phyloP scores from a whole-genome alignment of 2,797 vertebrate genomes.

The Crocidura indochinensis region DNA sequence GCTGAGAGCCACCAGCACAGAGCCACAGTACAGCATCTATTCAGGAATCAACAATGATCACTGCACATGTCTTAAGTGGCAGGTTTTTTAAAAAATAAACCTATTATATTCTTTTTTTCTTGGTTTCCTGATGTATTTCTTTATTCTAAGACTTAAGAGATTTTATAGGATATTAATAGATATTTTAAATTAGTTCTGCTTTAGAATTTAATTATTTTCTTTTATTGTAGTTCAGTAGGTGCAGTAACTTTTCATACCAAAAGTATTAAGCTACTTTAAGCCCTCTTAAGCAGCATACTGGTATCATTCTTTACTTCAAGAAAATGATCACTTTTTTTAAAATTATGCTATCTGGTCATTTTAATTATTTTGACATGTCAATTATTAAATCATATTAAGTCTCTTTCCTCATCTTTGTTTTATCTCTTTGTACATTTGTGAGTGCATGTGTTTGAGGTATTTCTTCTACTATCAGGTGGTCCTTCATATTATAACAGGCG shows the following conservation, averaged over 20 bases:
- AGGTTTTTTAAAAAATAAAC: not conserved
- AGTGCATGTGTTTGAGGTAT: too few species aligned
- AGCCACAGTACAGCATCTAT: not conserved
- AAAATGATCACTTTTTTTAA: not conserved
- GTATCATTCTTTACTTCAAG: not conserved
- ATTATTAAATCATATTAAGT: not conserved
- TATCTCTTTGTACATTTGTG: not conserved
- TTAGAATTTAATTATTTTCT: not conserved
- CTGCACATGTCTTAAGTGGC: not conserved
- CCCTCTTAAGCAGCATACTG: not conserved
- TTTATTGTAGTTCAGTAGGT: not conserved
- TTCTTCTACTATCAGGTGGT: too few species aligned
- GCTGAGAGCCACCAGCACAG: not conserved
- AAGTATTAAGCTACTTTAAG: not conserved
- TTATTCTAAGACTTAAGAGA: slow-evolving; percentile 17
- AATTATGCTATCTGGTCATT: not conserved
- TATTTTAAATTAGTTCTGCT: not conserved
- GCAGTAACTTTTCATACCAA: not conserved
- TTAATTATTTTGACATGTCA: not conserved
- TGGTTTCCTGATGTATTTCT: not conserved
- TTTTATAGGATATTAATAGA: not conserved
- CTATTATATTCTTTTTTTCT: not conserved
- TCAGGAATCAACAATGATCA: too few species aligned
- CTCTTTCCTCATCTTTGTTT: not conserved
- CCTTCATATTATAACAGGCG: too few species aligned